Base-by-base conservation (phyloP, 2,797 vertebrate genomes). In the Bryconaethiops microstoma region DNA sequence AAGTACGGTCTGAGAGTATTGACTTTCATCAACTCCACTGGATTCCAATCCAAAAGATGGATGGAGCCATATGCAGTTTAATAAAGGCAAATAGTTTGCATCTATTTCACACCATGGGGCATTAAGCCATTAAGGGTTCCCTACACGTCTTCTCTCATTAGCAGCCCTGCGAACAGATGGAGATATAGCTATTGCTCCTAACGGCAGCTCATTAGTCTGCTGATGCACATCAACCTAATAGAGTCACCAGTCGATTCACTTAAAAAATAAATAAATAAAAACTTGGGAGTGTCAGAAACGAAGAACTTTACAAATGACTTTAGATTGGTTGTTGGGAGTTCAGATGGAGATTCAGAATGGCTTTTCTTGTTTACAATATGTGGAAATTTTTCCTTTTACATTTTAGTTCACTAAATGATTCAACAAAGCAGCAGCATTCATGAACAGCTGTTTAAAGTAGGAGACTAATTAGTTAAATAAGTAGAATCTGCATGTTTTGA, bases 161-260 rank as follows among this genome's bases (percentile, higher is more conserved):
- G 69, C 54, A 67, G 25, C 52, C 42, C 59, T 67, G 25, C 67
- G 63, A 68, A 12, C 67, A 54, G 74, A 17, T 42, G 40, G 65
- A 68, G 65, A 68, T 45, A 19, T 45, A 45, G 39, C 9, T 48
- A 59, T 64, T 21, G 7, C 48, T 19, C 52, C 42, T 19, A 50
- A 69, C 54, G 7, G 19, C 50, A 48, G 0, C 75, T 79, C 83
- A 79, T 86, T 81, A 79, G 69, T 64, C 45, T 69, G 62, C 80
- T 81, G 73, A 42, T 25, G 76, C 39, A 78, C 76, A 81, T 83
- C 75, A 80, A 71, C 55, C 48, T 62, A 62, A 77, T 83, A 25
- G 67, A 45, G 39, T 52, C n/a, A 65, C 12, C 4, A 67, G 55
- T 70, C 57, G 57, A 82, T 50, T 59, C 14, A 60, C 23, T 29